These are phyloP conservation scores for Drosophila meridionalis DNA, from an alignment of 2,888 invertebrate genomes.

Conservation along the genomic window DNA sequence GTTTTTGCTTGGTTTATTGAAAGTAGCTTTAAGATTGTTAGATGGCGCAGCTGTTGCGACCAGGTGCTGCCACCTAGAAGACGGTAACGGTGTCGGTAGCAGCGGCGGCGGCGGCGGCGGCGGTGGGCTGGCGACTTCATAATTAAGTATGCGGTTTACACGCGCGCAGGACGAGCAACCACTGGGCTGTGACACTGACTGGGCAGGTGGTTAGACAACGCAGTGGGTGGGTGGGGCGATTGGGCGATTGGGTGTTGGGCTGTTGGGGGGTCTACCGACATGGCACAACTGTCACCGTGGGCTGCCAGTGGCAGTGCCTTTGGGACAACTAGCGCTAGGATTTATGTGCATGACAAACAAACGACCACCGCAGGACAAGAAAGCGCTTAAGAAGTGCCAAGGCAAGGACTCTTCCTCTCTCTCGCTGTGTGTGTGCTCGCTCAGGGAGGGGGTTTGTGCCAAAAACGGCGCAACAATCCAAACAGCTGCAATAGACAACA, in stretches of 20 bases:
- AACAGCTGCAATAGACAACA: constrained; percentile 73
- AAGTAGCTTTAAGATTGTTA: constrained; percentile 73
- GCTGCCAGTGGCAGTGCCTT: constrained; percentile 81
- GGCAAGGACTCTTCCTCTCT: constrained; percentile 5
- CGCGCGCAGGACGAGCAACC: constrained; percentile 51
- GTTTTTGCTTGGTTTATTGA: constrained; percentile 61
- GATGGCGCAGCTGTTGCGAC: constrained; percentile 67
- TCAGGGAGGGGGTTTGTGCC: constrained; percentile 3
- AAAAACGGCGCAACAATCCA: constrained; percentile 65
- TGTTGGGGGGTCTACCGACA: constrained; percentile 3
- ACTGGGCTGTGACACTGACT: constrained; percentile 56
- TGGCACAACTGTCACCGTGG: constrained; percentile 71
- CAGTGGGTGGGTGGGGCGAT: neutral
- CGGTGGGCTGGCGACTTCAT: constrained; percentile 61
- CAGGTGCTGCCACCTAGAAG: constrained; percentile 37
- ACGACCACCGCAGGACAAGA: constrained; percentile 84
- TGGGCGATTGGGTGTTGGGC: neutral
- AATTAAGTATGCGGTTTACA: constrained; percentile 80
- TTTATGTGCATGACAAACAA: constrained; percentile 83
- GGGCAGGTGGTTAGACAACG: constrained; percentile 33
- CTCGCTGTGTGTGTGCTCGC: neutral
- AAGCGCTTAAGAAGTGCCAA: constrained; percentile 77
- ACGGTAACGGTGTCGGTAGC: neutral
- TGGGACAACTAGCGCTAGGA: constrained; percentile 81
- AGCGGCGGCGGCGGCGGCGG: neutral